Conservation (phyloP, 2,888 invertebrate species). For the Argyresthia albistria region DNA sequence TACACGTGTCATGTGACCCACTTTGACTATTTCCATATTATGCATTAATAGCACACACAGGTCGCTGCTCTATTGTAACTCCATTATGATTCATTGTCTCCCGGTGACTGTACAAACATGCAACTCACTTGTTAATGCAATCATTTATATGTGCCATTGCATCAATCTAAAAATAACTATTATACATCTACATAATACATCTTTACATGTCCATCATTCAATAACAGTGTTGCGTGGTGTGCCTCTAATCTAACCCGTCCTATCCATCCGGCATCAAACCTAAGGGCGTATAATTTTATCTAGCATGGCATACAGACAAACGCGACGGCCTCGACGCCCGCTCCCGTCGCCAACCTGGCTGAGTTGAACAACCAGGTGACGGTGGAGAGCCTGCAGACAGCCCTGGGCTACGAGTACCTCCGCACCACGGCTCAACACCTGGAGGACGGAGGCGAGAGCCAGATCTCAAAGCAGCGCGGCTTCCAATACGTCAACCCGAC, state of each 20-base stretch:
- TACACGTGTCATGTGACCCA: background rate
- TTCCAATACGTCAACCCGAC: conserved; percentile 90
- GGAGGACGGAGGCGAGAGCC: conserved; percentile 80
- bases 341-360: conserved; percentile 86
- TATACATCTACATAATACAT: background rate
- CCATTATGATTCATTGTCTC: conserved; percentile 1
- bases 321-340: conserved; percentile 88
- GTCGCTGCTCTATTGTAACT: conserved; percentile 1
- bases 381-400: conserved; percentile 81
- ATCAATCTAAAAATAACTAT: background rate
- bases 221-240: conserved; percentile 5
- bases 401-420: conserved; percentile 88
- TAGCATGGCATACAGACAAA: conserved; percentile 87
- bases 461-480: conserved; percentile 83
- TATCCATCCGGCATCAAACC: conserved; percentile 27
- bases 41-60: background rate
- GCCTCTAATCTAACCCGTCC: conserved; percentile 23
- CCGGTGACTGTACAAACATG: conserved; percentile 5
- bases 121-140: background rate
- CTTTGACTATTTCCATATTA: background rate
- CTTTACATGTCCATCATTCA: background rate
- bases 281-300: conserved; percentile 55
- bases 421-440: conserved; percentile 78
- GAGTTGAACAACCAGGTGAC: conserved; percentile 82
- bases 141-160: background rate